Percentiles rank a stretch among this genome's conserved stretches.
phyloP scores from a whole-genome alignment of 2,888 invertebrate genomes.

The Synergus umbraculus region DNA sequence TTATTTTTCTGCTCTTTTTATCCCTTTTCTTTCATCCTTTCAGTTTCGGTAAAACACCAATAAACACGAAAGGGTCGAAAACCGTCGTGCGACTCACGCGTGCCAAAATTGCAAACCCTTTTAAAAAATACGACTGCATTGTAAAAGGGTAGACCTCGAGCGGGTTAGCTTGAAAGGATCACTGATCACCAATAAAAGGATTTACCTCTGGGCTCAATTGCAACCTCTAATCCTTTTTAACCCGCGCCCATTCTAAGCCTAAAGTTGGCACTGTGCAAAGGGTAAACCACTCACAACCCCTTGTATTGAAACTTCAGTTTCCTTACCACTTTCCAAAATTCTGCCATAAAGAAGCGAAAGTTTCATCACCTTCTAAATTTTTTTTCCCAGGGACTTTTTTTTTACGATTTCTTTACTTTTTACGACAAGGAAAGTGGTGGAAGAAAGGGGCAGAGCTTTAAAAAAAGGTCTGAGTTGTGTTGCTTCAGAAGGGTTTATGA shows the following conservation, averaged over 20 bases:
- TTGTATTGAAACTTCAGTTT: conserved; percentile 53
- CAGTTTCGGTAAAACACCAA: conserved; percentile 30
- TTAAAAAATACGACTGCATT: conserved; percentile 68
- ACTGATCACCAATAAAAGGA: conserved; percentile 75
- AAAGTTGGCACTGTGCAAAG: conserved; percentile 64
- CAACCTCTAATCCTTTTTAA: conserved; percentile 70
- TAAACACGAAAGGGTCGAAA: conserved; percentile 28
- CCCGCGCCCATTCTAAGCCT: conserved; percentile 63
- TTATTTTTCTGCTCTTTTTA: background rate
- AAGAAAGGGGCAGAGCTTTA: conserved; percentile 51
- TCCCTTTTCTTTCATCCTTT: conserved; percentile 18
- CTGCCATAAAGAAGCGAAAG: conserved; percentile 67
- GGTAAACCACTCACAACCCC: conserved; percentile 66
- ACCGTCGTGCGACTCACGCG: conserved; percentile 58
- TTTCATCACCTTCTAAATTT: conserved; percentile 48
- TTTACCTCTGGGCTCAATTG: conserved; percentile 61
- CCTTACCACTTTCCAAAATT: conserved; percentile 42
- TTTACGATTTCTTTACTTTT: conserved; percentile 63
- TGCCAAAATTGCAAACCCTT: conserved; percentile 62
- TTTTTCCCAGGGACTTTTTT: conserved; percentile 37
- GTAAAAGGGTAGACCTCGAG: conserved; percentile 69
- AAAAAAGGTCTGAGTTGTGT: conserved; percentile 48
- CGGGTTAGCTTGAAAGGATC: conserved; percentile 71
- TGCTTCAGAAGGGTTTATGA: conserved; percentile 69
- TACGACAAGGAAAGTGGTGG: conserved; percentile 55